These are phyloP conservation scores for Cosmia trapezina DNA, from an alignment of 2,888 invertebrate genomes.

Conservation along the genomic window DNA sequence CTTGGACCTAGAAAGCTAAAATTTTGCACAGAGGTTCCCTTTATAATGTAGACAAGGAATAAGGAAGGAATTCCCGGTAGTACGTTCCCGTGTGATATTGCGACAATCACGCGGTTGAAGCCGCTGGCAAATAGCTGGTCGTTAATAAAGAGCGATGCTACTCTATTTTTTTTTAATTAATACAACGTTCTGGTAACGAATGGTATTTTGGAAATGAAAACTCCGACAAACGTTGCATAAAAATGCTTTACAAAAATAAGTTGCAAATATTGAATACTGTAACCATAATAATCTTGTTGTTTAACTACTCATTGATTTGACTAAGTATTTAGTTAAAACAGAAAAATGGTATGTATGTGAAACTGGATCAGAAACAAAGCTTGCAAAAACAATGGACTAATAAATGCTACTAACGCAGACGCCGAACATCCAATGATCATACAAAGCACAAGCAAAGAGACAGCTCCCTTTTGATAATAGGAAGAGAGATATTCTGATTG, in stretches of 20 bases:
- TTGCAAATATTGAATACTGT: not conserved
- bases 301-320: not conserved
- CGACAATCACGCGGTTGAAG: too few species aligned
- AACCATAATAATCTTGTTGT: too few species aligned
- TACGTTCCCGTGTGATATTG: too few species aligned
- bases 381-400: slow-evolving; percentile 8
- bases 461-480: not conserved
- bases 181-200: not conserved
- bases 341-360: not conserved
- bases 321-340: not conserved
- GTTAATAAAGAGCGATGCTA: not conserved
- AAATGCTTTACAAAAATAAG: not conserved
- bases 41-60: too few species aligned
- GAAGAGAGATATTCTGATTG: not conserved
- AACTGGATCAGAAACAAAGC: not conserved
- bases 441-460: not conserved
- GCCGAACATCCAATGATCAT: not conserved
- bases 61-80: too few species aligned
- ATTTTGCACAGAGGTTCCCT: too few species aligned
- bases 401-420: not conserved
- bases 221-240: not conserved
- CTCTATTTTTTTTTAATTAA: not conserved
- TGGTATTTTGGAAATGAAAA: not conserved
- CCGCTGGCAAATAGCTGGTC: too few species aligned
- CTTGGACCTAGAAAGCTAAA: too few species aligned